Evolutionary conservation across 2,113 vertebrate species (phyloP).

Genomic region (Stegostoma tigrinum): DNA sequence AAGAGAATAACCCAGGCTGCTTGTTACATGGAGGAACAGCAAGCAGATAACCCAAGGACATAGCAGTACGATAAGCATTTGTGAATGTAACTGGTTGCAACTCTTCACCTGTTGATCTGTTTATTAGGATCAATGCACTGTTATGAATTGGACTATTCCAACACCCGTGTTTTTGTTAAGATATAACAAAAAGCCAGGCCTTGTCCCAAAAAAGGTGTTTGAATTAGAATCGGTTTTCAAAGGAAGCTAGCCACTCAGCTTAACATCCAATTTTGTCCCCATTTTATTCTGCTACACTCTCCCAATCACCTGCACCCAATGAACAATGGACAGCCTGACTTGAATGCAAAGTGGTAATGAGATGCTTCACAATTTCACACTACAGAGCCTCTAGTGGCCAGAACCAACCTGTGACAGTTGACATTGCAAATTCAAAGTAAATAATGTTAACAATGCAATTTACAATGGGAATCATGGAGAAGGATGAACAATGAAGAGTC

Average conservation of each 20-base stretch:
- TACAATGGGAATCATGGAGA: not conserved
- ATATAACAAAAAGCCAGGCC: not conserved
- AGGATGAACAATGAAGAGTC: not conserved
- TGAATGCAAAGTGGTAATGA: not conserved
- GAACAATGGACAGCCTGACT: not conserved
- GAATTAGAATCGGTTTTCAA: not conserved
- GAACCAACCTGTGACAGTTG: not conserved
- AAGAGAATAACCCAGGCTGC: not conserved
- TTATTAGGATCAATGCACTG: not conserved
- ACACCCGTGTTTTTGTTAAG: not conserved
- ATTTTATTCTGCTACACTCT: too few species aligned
- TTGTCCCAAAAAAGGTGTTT: not conserved
- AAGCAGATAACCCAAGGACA: not conserved
- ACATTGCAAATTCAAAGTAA: not conserved
- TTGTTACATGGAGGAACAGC: not conserved
- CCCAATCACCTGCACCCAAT: not conserved
- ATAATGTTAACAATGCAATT: not conserved
- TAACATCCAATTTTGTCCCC: not conserved
- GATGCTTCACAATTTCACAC: not conserved
- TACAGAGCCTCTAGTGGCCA: not conserved
- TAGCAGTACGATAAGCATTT: not conserved
- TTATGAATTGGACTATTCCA: not conserved
- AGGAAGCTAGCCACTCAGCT: not conserved
- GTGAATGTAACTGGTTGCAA: not conserved
- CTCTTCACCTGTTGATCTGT: not conserved